Conservation (phyloP, 2,113 vertebrate genomes). For the Oryzias celebensis region DNA sequence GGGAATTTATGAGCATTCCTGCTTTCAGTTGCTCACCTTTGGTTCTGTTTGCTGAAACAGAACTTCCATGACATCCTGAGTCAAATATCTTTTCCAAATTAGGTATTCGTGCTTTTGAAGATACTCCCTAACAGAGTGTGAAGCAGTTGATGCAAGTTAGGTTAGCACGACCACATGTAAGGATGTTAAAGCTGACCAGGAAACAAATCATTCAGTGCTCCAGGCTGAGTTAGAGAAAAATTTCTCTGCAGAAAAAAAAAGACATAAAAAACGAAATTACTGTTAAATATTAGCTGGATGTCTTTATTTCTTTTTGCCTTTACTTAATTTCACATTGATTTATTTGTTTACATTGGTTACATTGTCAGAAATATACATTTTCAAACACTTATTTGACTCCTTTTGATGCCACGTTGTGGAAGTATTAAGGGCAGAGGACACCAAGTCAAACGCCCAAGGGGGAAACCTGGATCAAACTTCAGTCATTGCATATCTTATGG, state of each 20-base stretch:
- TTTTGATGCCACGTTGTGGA: not conserved
- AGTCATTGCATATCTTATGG: constrained; percentile 7
- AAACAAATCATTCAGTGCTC: no score
- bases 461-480: not conserved
- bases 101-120: constrained; percentile 6
- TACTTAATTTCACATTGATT: no score
- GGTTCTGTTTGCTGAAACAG: constrained; percentile 5
- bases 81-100: constrained; percentile 32
- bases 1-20: constrained; percentile 21
- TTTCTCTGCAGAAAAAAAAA: no score
- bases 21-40: constrained; percentile 17
- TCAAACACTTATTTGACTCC: not conserved
- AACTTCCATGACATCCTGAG: constrained; percentile 11
- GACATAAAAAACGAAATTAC: no score
- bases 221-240: no score
- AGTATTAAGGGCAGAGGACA: constrained; percentile 1
- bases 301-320: no score
- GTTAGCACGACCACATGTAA: not conserved
- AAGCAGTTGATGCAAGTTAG: not conserved
- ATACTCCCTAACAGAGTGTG: constrained; percentile 3
- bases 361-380: no score
- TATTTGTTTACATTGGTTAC: no score
- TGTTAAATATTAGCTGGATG: no score
- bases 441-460: constrained; percentile 2
- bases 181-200: not conserved